Evolutionary conservation across 2,113 vertebrate genomes (phyloP), one percentile per base, ranked within the genome.

Genomic region (Neodontobutis hainanensis): DNA sequence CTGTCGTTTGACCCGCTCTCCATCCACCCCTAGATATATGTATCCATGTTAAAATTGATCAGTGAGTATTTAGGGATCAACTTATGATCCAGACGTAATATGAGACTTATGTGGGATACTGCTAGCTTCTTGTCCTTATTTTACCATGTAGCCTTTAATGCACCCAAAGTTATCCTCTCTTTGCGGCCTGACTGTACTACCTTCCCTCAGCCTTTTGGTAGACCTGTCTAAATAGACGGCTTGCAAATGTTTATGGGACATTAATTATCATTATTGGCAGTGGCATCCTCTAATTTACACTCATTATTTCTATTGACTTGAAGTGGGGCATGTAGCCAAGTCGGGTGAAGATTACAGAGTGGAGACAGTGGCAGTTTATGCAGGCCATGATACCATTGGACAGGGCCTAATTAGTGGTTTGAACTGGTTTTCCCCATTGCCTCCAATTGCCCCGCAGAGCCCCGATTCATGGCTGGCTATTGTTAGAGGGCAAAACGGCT

Each of bases 291-390:
- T 55, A 81, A 60, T 81, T 88, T 84, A 76, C 65, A 38, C 72
- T 70, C 64, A 80, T 88, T 85, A 81, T 84, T 83, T 75, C 61
- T 68, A 80, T 73, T 86, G 82, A 77, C 58, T 70, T 74, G 57
- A 67, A 72, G 53, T 60, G 65, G 58, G 71, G 77, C 72, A 70
- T 40, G 58, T 36, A 52, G 81, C 77, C 79, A 82, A 70, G 67
- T 73, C 47, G 35, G 62, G 68, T 55, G 51, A 77, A 81, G 72
- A 84, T 85, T 83, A 83, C 52, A 81, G 84, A 83, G 72, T 60
- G n/a, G 61, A 61, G 61, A 57, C 69, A 32, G 65, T 62, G 69
- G 72, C 75, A 73, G 64, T 72, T 59, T 70, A 65, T 71, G n/a
- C 34, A 27, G 56, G 12, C 48, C 64, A 50, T 75, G 70, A 84